These are phyloP conservation scores for Tupiocoris notatus DNA, from an alignment of 2,888 invertebrate genomes.

Conservation along the genomic window DNA sequence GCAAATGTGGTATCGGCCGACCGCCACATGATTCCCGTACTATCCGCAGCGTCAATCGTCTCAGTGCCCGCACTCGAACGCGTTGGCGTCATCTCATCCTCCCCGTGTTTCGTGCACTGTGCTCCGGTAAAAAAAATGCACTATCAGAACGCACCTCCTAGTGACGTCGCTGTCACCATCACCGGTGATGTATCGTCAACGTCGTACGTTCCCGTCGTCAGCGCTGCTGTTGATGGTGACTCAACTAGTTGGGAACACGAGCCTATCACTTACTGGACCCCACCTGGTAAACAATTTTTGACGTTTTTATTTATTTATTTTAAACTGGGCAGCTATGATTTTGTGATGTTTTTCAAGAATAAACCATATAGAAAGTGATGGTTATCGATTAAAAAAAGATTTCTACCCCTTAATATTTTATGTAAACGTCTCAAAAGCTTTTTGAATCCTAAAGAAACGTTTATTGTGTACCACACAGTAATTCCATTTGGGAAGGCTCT, in stretches of 20 bases:
- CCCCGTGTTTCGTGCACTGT: neutral
- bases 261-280: conserved; percentile 45
- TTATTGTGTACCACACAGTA: too few species aligned
- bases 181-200: neutral
- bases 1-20: conserved; percentile 11
- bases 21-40: conserved; percentile 12
- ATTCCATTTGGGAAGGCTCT: too few species aligned
- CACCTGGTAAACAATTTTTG: conserved; percentile 41
- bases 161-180: too few species aligned
- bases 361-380: too few species aligned
- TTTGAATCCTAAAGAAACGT: too few species aligned
- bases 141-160: too few species aligned
- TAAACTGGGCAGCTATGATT: too few species aligned
- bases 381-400: too few species aligned
- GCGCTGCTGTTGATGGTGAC: conserved; percentile 11
- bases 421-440: too few species aligned
- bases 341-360: too few species aligned
- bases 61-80: neutral
- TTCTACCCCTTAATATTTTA: too few species aligned
- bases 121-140: too few species aligned
- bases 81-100: neutral
- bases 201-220: neutral
- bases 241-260: conserved; percentile 45
- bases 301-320: neutral
- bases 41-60: neutral